Evolutionary conservation across 2,797 vertebrate species (phyloP).

Genomic region (Enteromius paludinosus): DNA sequence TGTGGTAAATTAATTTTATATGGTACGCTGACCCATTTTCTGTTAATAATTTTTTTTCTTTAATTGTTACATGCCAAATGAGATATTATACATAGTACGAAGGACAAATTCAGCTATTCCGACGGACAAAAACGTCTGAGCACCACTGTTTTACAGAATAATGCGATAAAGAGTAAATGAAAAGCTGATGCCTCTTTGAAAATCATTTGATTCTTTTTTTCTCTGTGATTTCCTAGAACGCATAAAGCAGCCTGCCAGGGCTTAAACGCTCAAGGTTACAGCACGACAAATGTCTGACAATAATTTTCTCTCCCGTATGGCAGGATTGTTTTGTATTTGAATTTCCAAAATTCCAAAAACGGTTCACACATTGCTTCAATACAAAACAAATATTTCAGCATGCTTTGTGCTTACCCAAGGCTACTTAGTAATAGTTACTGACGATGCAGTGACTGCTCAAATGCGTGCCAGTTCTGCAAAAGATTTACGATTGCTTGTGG

Average conservation of each 20-base stretch:
- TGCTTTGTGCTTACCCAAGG: constrained; percentile 18
- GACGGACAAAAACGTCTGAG: not conserved
- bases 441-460: constrained; percentile 37
- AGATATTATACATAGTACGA: not conserved
- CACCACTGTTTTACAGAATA: not conserved
- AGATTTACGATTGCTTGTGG: constrained; percentile 10
- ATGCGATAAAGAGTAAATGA: not conserved
- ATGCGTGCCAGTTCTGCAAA: constrained; percentile 41
- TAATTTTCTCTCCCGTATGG: constrained; percentile 12
- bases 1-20: not conserved
- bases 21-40: not conserved
- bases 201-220: not conserved
- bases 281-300: constrained; percentile 34
- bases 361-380: constrained; percentile 44
- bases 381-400: constrained; percentile 42
- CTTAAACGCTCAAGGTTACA: constrained; percentile 26
- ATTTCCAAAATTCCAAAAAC: constrained; percentile 38
- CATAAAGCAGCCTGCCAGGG: constrained; percentile 34
- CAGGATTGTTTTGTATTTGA: constrained; percentile 15
- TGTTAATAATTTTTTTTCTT: not conserved
- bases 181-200: constrained; percentile 1
- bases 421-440: constrained; percentile 31
- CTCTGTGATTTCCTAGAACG: constrained; percentile 24
- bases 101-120: not conserved
- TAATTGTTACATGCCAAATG: not conserved